phyloP scores from a whole-genome alignment of 2,888 invertebrate species.

The Acrobasis consociella region DNA sequence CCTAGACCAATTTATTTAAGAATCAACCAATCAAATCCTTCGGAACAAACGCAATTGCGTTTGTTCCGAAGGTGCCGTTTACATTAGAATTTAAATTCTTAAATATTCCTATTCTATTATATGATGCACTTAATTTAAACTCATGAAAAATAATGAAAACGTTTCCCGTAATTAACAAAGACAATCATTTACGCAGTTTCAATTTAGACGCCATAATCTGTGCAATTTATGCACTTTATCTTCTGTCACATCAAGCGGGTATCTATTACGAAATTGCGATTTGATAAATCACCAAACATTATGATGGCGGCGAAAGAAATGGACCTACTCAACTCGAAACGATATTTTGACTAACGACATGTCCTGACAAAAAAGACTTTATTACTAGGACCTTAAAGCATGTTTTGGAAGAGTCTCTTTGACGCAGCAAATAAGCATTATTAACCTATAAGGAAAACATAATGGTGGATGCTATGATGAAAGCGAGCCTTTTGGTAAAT shows the following conservation, averaged over 20 bases:
- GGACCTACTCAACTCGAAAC: constrained; percentile 71
- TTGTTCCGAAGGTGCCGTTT: no score
- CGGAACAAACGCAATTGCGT: no score
- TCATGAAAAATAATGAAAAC: neutral
- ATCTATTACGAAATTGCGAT: constrained; percentile 82
- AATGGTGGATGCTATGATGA: constrained; percentile 65
- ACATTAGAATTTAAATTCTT: no score
- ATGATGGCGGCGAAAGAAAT: constrained; percentile 79
- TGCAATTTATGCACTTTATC: constrained; percentile 67
- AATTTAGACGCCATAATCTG: constrained; percentile 35
- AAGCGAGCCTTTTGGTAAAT: constrained; percentile 67
- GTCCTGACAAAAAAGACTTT: constrained; percentile 46
- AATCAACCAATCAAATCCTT: no score
- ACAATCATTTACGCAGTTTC: constrained; percentile 29
- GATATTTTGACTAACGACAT: constrained; percentile 45
- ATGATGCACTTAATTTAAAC: neutral
- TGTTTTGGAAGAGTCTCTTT: constrained; percentile 36
- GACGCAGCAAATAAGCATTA: constrained; percentile 63
- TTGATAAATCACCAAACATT: constrained; percentile 81
- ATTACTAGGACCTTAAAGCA: constrained; percentile 39
- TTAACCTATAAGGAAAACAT: constrained; percentile 69
- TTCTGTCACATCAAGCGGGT: constrained; percentile 72
- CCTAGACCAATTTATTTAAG: no score
- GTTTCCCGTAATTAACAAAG: neutral
- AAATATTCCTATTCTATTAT: no score